These are phyloP conservation scores for Harpegnathos saltator DNA, from an alignment of 1,140 invertebrate genomes.

Conservation along the genomic window DNA sequence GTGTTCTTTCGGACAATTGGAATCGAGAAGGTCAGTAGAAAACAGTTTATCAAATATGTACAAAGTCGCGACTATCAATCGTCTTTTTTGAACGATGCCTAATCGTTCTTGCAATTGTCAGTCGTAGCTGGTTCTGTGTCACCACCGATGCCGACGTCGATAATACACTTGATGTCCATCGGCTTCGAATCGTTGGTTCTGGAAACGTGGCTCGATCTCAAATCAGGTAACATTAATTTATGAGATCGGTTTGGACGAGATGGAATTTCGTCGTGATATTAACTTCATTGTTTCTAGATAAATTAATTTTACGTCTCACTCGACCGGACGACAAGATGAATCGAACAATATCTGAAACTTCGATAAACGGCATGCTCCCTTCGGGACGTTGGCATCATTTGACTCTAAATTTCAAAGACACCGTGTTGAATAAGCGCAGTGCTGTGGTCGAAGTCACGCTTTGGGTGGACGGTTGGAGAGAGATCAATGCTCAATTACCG, in stretches of 20 bases:
- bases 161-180: conserved; percentile 87
- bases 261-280: neutral
- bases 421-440: conserved; percentile 86
- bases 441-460: conserved; percentile 87
- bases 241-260: no score
- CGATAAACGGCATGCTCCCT: conserved; percentile 84
- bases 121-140: conserved; percentile 80
- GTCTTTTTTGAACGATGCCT: conserved; percentile 26
- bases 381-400: conserved; percentile 88
- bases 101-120: conserved; percentile 58
- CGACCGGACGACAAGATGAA: conserved; percentile 87
- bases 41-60: neutral
- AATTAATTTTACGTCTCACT: conserved; percentile 86
- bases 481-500: conserved; percentile 84
- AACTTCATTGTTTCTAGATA: conserved; percentile 81
- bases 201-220: conserved; percentile 86
- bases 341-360: conserved; percentile 86
- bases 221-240: conserved; percentile 79
- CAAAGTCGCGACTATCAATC: neutral
- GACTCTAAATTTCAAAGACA: conserved; percentile 88
- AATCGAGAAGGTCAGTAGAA: conserved; percentile 80
- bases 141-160: conserved; percentile 81
- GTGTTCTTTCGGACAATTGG: conserved; percentile 84
- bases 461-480: conserved; percentile 86
- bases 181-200: conserved; percentile 87